phyloP scores from a whole-genome alignment of 2,888 invertebrate genomes.

The Erpobdella octoculata region DNA sequence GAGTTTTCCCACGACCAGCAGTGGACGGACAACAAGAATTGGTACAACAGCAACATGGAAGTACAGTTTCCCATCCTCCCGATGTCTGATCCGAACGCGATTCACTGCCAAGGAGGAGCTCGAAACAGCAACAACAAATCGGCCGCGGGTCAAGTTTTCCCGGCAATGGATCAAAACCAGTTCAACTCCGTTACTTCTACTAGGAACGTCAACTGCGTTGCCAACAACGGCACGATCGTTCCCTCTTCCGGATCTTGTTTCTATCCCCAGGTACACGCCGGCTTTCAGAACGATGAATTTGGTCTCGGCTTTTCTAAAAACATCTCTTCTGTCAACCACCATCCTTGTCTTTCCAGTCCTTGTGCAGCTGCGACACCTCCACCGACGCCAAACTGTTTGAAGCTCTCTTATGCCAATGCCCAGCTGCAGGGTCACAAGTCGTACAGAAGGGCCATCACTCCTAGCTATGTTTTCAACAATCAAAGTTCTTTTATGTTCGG shows the following conservation, averaged over 20 bases:
- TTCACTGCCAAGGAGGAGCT: no score
- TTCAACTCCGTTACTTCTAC: no score
- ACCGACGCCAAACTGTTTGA: constrained; percentile 4
- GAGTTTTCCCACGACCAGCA: not conserved
- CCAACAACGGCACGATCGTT: no score
- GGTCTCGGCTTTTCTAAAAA: not conserved
- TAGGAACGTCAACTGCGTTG: no score
- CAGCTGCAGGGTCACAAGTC: not conserved
- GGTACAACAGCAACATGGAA: not conserved
- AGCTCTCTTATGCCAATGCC: not conserved
- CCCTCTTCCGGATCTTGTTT: not conserved
- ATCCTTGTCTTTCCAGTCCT: constrained; percentile 7
- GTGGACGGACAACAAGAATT: not conserved
- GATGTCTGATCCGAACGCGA: not conserved
- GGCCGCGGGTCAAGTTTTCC: not conserved
- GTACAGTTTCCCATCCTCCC: not conserved
- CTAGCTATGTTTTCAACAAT: not conserved
- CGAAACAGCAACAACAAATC: not conserved
- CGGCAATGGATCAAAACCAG: not conserved
- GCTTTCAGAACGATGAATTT: not conserved
- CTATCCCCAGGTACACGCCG: not conserved
- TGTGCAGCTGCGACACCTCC: constrained; percentile 3
- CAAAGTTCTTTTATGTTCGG: constrained; percentile 4
- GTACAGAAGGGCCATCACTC: not conserved
- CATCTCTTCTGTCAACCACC: not conserved